phyloP scores from a whole-genome alignment of 2,797 vertebrate species.

The Scolopax rusticola region DNA sequence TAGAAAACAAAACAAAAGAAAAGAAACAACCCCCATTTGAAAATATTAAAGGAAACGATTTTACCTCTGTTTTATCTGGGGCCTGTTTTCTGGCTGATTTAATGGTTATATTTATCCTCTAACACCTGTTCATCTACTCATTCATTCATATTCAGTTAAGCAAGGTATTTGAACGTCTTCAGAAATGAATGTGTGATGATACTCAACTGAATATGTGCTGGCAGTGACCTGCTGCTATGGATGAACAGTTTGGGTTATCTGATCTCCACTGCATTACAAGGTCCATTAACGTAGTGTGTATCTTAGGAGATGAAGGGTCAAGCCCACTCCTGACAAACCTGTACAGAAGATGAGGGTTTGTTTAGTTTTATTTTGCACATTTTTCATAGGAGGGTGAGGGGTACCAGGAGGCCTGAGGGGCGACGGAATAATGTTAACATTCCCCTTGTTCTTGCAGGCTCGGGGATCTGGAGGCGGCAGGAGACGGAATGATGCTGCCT shows the following conservation, averaged over 20 bases:
- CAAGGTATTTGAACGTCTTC: slow-evolving; percentile 43
- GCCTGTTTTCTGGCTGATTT: slow-evolving; percentile 19
- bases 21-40: neutral
- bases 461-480: slow-evolving; percentile 90
- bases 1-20: neutral
- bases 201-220: slow-evolving; percentile 21
- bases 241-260: slow-evolving; percentile 25
- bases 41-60: neutral
- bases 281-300: neutral
- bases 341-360: slow-evolving; percentile 30
- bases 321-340: slow-evolving; percentile 16
- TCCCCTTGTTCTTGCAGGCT: slow-evolving; percentile 83
- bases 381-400: slow-evolving; percentile 27
- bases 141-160: slow-evolving; percentile 49
- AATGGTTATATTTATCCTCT: slow-evolving; percentile 15
- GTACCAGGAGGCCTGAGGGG: neutral
- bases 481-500: slow-evolving; percentile 88
- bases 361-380: slow-evolving; percentile 32
- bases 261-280: neutral
- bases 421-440: neutral
- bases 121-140: slow-evolving; percentile 43
- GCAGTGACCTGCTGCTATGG: slow-evolving; percentile 30
- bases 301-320: slow-evolving; percentile 30
- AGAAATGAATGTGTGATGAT: slow-evolving; percentile 24
- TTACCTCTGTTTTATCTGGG: slow-evolving; percentile 2